Base-by-base conservation (phyloP, 2,797 vertebrate species). In the Lagodon rhomboides region DNA sequence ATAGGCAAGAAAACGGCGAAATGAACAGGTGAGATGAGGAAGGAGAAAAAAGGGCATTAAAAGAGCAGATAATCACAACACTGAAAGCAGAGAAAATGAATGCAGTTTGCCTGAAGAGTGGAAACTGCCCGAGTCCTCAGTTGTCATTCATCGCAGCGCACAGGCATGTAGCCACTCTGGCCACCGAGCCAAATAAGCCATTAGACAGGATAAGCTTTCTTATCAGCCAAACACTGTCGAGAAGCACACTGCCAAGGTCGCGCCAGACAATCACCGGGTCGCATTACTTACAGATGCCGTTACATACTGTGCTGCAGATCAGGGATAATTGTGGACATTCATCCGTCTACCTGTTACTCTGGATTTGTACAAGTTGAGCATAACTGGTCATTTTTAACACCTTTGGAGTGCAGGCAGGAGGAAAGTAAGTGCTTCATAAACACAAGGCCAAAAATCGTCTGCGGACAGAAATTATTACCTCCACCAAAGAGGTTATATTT, bases 171-270 rank as follows among this genome's bases (percentile, higher is more conserved):
- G 89, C 55, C 68, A 58, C 67, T 68, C 25, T 27, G 75, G 73
- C 84, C 67, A 80, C 68, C 11, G 25, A 79, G 87, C 86, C 89
- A 89, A 91, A 91, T 86, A 83, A 87, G 79, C 90, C 77, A 90
- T 90, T 90, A 89, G 79, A 84, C 58, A 63, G 70, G 76, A 80
- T 75, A 64, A 61, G 82, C 84, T 88, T 84, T 69, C 79, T 73
- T 84, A 84, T 91, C 86, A 71, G 83, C 46, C 38, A 41, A 50
- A 62, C 34, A 30, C 64, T 50, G 83, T 85, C 76, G 74, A 75
- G 63, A 56, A 82, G 75, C 75, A 25, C 46, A 56, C 27, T 30
- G 78, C 71, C 88, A 85, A 84, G 77, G 85, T 82, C 69, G 11
- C 18, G 13, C 55, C 66, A 69, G 63, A 80, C 80, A 85, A 87